phyloP scores from a whole-genome alignment of 2,797 vertebrate species.

The Fratercula arctica region DNA sequence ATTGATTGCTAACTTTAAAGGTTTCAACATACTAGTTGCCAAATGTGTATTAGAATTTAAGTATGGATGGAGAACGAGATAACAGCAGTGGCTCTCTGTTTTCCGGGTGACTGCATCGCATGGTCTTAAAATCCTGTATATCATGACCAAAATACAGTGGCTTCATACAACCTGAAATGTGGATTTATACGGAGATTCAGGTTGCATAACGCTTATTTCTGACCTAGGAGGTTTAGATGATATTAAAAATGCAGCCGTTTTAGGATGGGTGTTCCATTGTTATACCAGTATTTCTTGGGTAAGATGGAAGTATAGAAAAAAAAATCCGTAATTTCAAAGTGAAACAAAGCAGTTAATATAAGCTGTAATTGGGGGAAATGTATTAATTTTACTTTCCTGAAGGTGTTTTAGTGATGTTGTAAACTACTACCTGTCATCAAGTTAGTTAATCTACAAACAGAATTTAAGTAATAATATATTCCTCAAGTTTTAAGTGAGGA shows the following conservation, averaged over 20 bases:
- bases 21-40: not conserved
- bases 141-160: not conserved
- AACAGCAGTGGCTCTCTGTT: not conserved
- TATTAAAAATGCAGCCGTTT: not conserved
- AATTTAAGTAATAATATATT: not conserved
- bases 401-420: conserved; percentile 11
- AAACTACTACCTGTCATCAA: not conserved
- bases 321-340: not conserved
- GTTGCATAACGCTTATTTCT: not conserved
- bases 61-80: not conserved
- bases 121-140: not conserved
- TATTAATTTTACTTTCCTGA: conserved; percentile 4
- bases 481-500: not conserved
- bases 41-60: not conserved
- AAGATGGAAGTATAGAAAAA: not conserved
- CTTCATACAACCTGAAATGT: not conserved
- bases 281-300: not conserved
- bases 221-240: not conserved
- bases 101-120: not conserved
- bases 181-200: not conserved
- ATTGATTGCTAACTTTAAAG: not conserved
- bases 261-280: not conserved
- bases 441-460: not conserved
- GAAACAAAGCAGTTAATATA: not conserved
- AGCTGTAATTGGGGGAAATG: not conserved